A percentile compares a stretch with the other conserved stretches of the same genome.
These are phyloP conservation scores for Wiebesia pumilae DNA, from an alignment of 1,140 invertebrate species.

Conservation along the genomic window DNA sequence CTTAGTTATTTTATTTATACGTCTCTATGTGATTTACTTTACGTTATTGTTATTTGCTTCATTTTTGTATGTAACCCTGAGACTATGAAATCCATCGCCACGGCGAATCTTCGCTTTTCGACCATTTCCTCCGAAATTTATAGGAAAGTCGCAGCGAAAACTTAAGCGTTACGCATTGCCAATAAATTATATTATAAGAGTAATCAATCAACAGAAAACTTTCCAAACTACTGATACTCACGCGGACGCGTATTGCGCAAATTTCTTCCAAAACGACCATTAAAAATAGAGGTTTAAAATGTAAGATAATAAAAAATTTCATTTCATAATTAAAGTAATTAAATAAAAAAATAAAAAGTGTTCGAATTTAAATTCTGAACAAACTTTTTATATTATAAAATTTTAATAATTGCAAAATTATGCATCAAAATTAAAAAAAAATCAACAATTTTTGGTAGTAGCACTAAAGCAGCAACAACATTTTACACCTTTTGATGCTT, in stretches of 20 bases:
- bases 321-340: constrained; percentile 18
- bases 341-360: constrained; percentile 15
- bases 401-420: constrained; percentile 27
- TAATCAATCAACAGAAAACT: constrained; percentile 7
- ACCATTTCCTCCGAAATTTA: not conserved
- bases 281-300: constrained; percentile 16
- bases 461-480: constrained; percentile 14
- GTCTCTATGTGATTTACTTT: constrained; percentile 30
- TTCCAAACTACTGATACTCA: not conserved
- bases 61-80: constrained; percentile 69
- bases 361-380: not conserved
- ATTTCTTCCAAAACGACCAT: not conserved
- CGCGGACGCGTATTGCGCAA: not conserved
- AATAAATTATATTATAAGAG: not conserved
- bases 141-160: not conserved
- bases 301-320: constrained; percentile 11
- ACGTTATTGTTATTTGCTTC: constrained; percentile 55
- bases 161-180: not conserved
- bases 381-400: constrained; percentile 18
- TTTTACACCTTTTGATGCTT: constrained; percentile 20
- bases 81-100: constrained; percentile 66
- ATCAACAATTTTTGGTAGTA: constrained; percentile 36
- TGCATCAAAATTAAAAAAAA: constrained; percentile 37
- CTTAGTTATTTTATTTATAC: constrained; percentile 41
- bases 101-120: constrained; percentile 58